Evolutionary conservation across 2,888 invertebrate genomes (phyloP), one percentile per base, ranked within the genome.

Genomic region (Lacanobia wlatinum): DNA sequence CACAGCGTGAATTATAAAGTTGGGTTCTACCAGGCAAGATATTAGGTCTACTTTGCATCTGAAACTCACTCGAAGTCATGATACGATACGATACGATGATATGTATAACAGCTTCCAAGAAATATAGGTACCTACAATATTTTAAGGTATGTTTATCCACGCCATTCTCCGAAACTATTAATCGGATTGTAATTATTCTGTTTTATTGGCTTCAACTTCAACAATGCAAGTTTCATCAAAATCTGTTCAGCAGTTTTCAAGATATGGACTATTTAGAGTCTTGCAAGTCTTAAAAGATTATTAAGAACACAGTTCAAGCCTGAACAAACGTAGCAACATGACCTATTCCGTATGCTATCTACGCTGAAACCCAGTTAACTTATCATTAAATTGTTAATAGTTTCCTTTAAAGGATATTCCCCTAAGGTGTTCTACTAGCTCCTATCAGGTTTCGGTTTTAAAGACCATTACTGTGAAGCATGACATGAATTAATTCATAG

Each of bases 401-500:
- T 81, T 81, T 76, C 77, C 66, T 64, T 34, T 56, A 2, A 28
- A 63, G 70, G 77, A 75, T 69, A 52, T 46, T 0, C 56, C 43
- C 81, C 64, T 28, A 64, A 28, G 12, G 71, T 46, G 78, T 55
- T 18, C 53, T 79, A 80, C 65, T 62, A 18, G n/a, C n/a, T n/a
- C 7, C 10, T 64, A 46, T 52, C 48, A 18, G 48, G 18, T 53
- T 62, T 43, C 34, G 12, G 40, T 65, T 43, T 55, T 18, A 52
- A 56, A 67, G 62, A 16, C 53, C 48, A 65, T 80, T 71, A 69
- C 3, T 10, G 14, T 38, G 18, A 18, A 43, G 50, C 76, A 56
- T 63, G 76, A 60, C 50, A 18, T 7, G 79, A 73, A 78, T 78
- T 71, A 60, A 76, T 53, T 71, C 43, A 38, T 52, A 50, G 78